These are phyloP conservation scores for Bombyx mandarina DNA, from an alignment of 1,140 invertebrate genomes.

Conservation along the genomic window DNA sequence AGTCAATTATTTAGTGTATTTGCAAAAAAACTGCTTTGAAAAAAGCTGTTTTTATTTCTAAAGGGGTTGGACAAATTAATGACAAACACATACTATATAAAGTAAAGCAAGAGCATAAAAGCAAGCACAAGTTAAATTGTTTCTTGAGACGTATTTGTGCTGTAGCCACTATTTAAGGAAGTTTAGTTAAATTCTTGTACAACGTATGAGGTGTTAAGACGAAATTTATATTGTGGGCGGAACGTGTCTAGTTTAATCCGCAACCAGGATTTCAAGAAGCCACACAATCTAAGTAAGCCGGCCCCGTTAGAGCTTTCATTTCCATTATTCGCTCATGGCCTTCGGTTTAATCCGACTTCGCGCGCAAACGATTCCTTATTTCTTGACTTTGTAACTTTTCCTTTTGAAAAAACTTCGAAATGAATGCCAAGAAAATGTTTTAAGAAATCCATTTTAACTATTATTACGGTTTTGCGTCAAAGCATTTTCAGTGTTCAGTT, in stretches of 20 bases:
- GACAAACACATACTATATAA: too few species aligned
- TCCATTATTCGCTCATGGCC: slow-evolving; percentile 30
- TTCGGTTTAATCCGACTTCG: slow-evolving; percentile 22
- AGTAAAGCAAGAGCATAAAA: too few species aligned
- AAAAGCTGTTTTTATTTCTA: too few species aligned
- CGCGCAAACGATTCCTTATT: slow-evolving; percentile 21
- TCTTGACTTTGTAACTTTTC: slow-evolving; percentile 18
- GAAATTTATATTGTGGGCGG: slow-evolving; percentile 38
- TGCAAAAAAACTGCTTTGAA: background rate
- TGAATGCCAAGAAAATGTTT: slow-evolving; percentile 20
- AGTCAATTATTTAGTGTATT: background rate
- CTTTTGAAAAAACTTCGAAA: slow-evolving; percentile 25
- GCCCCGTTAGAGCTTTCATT: slow-evolving; percentile 34
- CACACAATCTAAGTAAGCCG: slow-evolving; percentile 43
- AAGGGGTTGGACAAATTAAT: too few species aligned
- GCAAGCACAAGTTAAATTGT: too few species aligned
- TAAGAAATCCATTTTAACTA: slow-evolving; percentile 2
- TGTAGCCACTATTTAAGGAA: too few species aligned
- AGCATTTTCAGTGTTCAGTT: too few species aligned
- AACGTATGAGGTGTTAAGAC: slow-evolving; percentile 18
- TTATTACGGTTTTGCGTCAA: slow-evolving; percentile 4
- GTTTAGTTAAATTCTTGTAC: background rate
- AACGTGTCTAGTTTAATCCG: slow-evolving; percentile 38
- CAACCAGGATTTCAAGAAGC: slow-evolving; percentile 29
- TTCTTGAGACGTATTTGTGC: too few species aligned